Percentiles rank a stretch among this genome's conserved stretches.
These are phyloP conservation scores for Mungos mungo DNA, from an alignment of 2,113 vertebrate species.

Conservation along the genomic window DNA sequence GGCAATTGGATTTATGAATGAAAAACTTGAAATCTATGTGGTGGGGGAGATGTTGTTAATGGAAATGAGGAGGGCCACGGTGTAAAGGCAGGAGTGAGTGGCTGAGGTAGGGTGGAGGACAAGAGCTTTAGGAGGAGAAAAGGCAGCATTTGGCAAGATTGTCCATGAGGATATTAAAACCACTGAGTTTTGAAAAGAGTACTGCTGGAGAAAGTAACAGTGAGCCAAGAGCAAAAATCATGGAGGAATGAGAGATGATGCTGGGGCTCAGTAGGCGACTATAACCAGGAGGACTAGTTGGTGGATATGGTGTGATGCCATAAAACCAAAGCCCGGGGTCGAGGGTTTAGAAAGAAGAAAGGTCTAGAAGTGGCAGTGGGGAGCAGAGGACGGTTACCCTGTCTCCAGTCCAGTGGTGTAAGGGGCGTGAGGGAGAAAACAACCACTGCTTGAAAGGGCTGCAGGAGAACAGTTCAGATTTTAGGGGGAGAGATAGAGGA, in stretches of 20 bases:
- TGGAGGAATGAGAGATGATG: not conserved
- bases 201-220: not conserved
- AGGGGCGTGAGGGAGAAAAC: accelerated
- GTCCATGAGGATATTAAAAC: not conserved
- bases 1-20: not conserved
- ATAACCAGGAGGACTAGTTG: not conserved
- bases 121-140: not conserved
- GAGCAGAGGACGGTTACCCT: not conserved
- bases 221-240: not conserved
- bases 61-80: not conserved
- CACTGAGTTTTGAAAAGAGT: not conserved
- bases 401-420: not conserved
- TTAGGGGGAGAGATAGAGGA: not conserved
- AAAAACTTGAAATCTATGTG: not conserved
- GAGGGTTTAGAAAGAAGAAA: not conserved
- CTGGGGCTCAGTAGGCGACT: too few relatives aligned
- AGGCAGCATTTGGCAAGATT: not conserved
- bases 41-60: not conserved
- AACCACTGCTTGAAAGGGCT: not conserved
- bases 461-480: not conserved
- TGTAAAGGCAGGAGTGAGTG: not conserved
- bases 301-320: not conserved
- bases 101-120: not conserved
- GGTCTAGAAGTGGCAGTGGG: not conserved
- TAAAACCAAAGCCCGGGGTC: too few relatives aligned